Evolutionary conservation across 2,113 vertebrate genomes (phyloP), one percentile per base, ranked within the genome.

Genomic region (Caranx ignobilis): DNA sequence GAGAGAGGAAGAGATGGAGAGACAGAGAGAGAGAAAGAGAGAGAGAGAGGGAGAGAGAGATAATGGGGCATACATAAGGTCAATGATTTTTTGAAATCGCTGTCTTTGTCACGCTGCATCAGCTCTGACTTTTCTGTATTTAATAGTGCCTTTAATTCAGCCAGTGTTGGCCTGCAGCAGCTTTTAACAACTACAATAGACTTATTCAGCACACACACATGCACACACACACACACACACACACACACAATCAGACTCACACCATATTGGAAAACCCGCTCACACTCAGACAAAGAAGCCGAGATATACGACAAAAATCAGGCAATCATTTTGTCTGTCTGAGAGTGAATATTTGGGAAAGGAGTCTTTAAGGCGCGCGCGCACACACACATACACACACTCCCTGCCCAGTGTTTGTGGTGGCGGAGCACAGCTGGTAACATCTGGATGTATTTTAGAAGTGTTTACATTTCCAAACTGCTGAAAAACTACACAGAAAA

Each of bases 391-490:
- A 26, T 26, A 26, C 75, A 66, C 77, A 75, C 63, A 32, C 81
- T 80, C 74, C 85, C 89, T 92, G 92, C 88, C 89, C 88, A 89
- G 89, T 93, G 89, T 93, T 90, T 94, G 94, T 90, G 93, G 94
- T 91, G 89, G 91, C 75, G 73, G 81, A 81, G 87, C 84, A 89
- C 92, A 94, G 91, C 94, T 95, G 94, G 92, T 93, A 93, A 95
- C 95, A 95, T 96, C 95, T 96, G 95, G 95, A 95, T 94, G 93
- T 93, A 89, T 94, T 95, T 95, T 94, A 89, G 87, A 88, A 83
- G 81, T 95, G 94, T 95, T 95, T 95, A 95, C 90, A 92, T 95
- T 95, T 95, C 93, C 91, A 95, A 92, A 95, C 94, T 91, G 88
- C 89, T 90, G 90, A 93, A 91, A 91, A 92, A 90, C 84, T 86